Conservation (phyloP, 2,888 invertebrate species). For the Agonopterix heracliana region DNA sequence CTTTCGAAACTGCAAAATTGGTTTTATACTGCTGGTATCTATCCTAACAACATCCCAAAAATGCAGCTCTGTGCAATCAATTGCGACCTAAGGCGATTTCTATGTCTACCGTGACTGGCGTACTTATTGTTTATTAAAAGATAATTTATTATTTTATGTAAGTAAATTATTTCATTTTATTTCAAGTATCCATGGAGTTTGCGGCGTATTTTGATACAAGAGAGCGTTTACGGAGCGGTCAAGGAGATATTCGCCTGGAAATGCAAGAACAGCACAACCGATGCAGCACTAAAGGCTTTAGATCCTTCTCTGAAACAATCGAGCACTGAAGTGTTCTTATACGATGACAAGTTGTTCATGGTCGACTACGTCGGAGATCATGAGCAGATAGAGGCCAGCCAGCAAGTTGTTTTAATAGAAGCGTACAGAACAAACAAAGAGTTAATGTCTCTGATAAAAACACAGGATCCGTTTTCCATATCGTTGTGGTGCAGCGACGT, state of each 20-base stretch:
- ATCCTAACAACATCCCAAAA: too few species aligned
- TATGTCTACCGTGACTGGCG: too few species aligned
- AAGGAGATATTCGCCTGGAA: constrained; percentile 32
- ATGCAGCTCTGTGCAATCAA: too few species aligned
- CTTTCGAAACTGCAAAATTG: too few species aligned
- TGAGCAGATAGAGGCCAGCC: not conserved
- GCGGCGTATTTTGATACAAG: constrained; percentile 39
- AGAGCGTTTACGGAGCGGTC: constrained; percentile 34
- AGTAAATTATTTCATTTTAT: not conserved
- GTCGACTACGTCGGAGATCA: constrained; percentile 21
- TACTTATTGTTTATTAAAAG: too few species aligned
- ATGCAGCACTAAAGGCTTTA: constrained; percentile 7
- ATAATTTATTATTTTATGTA: not conserved
- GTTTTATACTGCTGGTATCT: too few species aligned
- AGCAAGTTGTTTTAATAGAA: constrained; percentile 24
- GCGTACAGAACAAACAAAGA: constrained; percentile 49
- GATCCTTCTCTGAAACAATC: constrained; percentile 1
- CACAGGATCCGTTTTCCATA: constrained; percentile 20
- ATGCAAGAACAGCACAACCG: constrained; percentile 7
- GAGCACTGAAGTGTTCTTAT: constrained; percentile 15
- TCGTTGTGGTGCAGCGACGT: constrained; percentile 44
- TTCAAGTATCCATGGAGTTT: constrained; percentile 42
- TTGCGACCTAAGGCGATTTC: too few species aligned
- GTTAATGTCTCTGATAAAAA: constrained; percentile 28
- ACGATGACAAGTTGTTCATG: constrained; percentile 20